A percentile compares a stretch with the other conserved stretches of the same genome.
These are phyloP conservation scores for Heliconius melpomene DNA, from an alignment of 1,140 invertebrate genomes.

Conservation along the genomic window DNA sequence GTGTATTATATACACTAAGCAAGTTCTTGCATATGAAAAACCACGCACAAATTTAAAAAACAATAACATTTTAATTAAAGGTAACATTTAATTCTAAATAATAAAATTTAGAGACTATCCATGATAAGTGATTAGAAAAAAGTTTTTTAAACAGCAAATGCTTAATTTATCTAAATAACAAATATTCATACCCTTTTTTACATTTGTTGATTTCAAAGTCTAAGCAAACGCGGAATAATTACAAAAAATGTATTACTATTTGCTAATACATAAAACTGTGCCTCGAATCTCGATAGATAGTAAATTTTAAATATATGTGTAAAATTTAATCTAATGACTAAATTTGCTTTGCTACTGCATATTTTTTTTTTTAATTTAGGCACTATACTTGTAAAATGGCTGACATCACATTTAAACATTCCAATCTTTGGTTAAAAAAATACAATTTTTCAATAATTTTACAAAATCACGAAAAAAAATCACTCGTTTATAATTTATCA, in stretches of 20 bases:
- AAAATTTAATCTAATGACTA: background rate
- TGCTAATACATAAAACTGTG: background rate
- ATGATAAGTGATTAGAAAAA: background rate
- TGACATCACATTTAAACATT: background rate
- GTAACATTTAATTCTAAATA: too few relatives aligned
- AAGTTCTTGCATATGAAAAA: background rate
- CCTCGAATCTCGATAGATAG: background rate
- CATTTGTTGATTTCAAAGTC: background rate
- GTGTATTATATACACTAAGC: background rate
- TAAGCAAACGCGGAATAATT: background rate
- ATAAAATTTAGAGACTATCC: background rate
- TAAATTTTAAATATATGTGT: background rate
- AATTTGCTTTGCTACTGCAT: background rate
- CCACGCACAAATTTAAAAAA: background rate
- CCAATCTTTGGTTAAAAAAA: slow-evolving; percentile 10
- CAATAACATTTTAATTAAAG: too few relatives aligned
- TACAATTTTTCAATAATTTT: background rate
- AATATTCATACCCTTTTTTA: background rate
- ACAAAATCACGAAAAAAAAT: background rate
- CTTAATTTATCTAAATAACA: background rate
- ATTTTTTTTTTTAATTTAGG: background rate
- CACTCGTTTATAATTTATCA: background rate
- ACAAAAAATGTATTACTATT: background rate
- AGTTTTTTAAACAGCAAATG: background rate
- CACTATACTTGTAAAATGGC: slow-evolving; percentile 5